A percentile compares a stretch with the other conserved stretches of the same genome.
Evolutionary conservation across 2,113 vertebrate genomes (phyloP).

Genomic region (Procavia capensis): DNA sequence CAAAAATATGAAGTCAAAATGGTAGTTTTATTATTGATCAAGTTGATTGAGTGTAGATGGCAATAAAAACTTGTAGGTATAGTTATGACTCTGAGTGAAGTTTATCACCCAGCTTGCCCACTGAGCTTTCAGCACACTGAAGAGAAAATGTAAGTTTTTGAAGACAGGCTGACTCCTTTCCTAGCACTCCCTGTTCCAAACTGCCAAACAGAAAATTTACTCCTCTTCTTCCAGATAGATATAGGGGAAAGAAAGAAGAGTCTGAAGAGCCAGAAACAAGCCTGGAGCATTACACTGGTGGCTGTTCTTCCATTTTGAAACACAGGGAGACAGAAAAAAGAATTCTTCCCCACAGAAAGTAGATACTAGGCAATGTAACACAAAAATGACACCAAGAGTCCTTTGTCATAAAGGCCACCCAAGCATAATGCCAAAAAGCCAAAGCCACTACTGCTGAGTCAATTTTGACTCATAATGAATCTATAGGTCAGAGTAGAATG

Average conservation of each 20-base stretch:
- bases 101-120: background rate
- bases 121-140: background rate
- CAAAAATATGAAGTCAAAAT: slow-evolving; percentile 27
- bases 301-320: background rate
- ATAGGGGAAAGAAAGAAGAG: background rate
- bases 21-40: slow-evolving; percentile 9
- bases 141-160: background rate
- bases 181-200: background rate
- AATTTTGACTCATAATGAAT: too few relatives aligned
- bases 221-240: background rate
- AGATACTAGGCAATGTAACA: background rate
- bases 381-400: background rate
- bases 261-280: background rate
- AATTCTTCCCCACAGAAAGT: background rate
- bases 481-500: too few relatives aligned
- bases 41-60: slow-evolving; percentile 4
- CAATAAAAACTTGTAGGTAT: background rate
- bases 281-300: background rate
- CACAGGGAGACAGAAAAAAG: background rate
- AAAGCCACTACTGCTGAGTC: too few relatives aligned
- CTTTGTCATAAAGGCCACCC: background rate
- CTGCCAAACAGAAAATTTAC: background rate
- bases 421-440: too few relatives aligned
- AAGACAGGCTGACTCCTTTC: background rate
- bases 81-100: background rate